Evolutionary conservation across 2,113 vertebrate genomes (phyloP).

Genomic region (Notothenia coriiceps): DNA sequence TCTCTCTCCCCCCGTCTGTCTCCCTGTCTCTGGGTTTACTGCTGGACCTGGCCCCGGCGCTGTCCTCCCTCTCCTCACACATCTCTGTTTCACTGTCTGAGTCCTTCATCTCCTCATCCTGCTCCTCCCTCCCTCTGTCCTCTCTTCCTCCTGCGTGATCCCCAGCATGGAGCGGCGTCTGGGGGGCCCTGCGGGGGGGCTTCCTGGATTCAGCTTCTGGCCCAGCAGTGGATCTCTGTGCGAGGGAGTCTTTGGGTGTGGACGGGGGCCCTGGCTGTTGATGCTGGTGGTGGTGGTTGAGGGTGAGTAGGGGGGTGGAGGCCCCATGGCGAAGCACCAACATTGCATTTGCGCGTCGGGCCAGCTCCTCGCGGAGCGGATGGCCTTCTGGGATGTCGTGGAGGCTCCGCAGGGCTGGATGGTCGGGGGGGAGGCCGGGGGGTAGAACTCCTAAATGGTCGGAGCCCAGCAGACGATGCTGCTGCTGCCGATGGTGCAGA

Average conservation of each 20-base stretch:
- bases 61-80: slow-evolving; percentile 84
- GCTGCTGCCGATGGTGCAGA: slow-evolving; percentile 88
- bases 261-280: slow-evolving; percentile 76
- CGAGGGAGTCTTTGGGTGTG: slow-evolving; percentile 82
- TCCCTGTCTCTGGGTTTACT: slow-evolving; percentile 75
- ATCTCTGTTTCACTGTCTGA: slow-evolving; percentile 90
- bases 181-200: slow-evolving; percentile 74
- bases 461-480: slow-evolving; percentile 86
- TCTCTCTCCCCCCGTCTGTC: slow-evolving; percentile 80
- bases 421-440: slow-evolving; percentile 86
- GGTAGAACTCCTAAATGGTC: slow-evolving; percentile 87
- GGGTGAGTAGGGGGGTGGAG: slow-evolving; percentile 87
- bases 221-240: slow-evolving; percentile 60
- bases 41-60: slow-evolving; percentile 74
- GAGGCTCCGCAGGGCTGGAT: slow-evolving; percentile 89
- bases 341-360: slow-evolving; percentile 90
- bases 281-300: slow-evolving; percentile 88
- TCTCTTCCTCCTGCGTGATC: slow-evolving; percentile 78
- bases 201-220: slow-evolving; percentile 63
- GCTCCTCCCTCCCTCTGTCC: slow-evolving; percentile 74
- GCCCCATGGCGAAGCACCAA: slow-evolving; percentile 91
- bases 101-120: slow-evolving; percentile 92
- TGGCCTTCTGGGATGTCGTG: slow-evolving; percentile 91
- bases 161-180: slow-evolving; percentile 59
- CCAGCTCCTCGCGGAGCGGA: slow-evolving; percentile 90